phyloP scores from a whole-genome alignment of 2,888 invertebrate genomes.

The Synanthedon andrenaeformis region DNA sequence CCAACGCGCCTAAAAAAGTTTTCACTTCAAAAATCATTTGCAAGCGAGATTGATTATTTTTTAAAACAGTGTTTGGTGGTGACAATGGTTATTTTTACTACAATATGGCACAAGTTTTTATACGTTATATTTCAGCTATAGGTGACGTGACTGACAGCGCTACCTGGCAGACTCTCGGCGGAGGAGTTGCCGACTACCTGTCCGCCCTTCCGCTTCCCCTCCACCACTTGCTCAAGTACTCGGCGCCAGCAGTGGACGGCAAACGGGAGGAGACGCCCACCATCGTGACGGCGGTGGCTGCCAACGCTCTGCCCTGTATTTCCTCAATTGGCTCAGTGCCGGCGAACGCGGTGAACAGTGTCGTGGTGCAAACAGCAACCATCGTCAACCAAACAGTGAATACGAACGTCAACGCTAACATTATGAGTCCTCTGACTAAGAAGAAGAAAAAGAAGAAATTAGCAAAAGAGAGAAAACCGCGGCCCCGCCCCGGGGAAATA shows the following conservation, averaged over 20 bases:
- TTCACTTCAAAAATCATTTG: too few relatives aligned
- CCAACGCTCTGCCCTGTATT: conserved; percentile 35
- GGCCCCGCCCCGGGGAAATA: conserved; percentile 87
- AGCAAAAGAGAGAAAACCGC: conserved; percentile 82
- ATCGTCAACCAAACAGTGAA: conserved; percentile 52
- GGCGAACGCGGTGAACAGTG: conserved; percentile 46
- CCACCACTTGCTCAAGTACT: conserved; percentile 87
- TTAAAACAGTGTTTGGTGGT: too few relatives aligned
- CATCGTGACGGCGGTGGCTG: conserved; percentile 57
- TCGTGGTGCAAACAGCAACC: conserved; percentile 57
- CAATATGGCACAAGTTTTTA: too few relatives aligned
- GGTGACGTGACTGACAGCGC: conserved; percentile 60
- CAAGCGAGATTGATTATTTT: too few relatives aligned
- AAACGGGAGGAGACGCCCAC: conserved; percentile 77
- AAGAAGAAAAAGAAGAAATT: conserved; percentile 86
- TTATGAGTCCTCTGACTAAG: conserved; percentile 58
- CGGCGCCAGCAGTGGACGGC: conserved; percentile 74
- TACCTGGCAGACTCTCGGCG: conserved; percentile 81
- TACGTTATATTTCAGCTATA: conserved; percentile 31
- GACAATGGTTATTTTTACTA: too few relatives aligned
- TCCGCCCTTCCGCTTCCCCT: conserved; percentile 84
- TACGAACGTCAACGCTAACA: conserved; percentile 35
- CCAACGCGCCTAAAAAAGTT: too few relatives aligned
- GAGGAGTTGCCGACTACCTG: conserved; percentile 87
- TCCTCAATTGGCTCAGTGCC: conserved; percentile 36